A percentile compares a stretch with the other conserved stretches of the same genome.
phyloP scores from a whole-genome alignment of 2,888 invertebrate genomes.

The Lumbricus terrestris region DNA sequence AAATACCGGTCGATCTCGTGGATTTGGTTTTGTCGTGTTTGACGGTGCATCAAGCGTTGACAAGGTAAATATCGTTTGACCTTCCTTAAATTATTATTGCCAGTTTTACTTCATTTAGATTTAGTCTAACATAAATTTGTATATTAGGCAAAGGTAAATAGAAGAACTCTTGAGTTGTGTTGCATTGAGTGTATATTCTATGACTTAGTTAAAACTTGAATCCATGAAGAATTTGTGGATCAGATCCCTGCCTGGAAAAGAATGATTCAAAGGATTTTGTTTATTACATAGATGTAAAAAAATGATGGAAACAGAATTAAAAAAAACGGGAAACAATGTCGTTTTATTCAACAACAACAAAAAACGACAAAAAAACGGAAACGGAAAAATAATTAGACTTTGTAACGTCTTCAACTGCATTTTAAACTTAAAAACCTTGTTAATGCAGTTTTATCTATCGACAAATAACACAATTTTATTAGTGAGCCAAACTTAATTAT shows the following conservation, averaged over 20 bases:
- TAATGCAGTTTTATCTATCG: too few relatives aligned
- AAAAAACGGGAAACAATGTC: too few relatives aligned
- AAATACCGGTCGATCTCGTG: constrained; percentile 88
- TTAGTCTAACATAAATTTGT: background rate
- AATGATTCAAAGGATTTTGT: background rate
- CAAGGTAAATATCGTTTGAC: constrained; percentile 68
- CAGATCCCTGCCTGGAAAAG: background rate
- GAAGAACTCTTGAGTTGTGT: background rate
- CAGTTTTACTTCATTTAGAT: background rate
- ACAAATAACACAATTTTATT: too few relatives aligned
- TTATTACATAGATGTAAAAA: too few relatives aligned
- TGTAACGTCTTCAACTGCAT: too few relatives aligned
- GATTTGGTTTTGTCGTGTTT: constrained; percentile 96
- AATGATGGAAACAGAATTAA: too few relatives aligned
- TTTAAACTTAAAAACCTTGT: too few relatives aligned
- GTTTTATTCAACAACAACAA: too few relatives aligned
- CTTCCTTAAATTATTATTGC: background rate
- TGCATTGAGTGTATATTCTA: too few relatives aligned
- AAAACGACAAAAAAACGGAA: too few relatives aligned
- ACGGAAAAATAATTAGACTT: too few relatives aligned
- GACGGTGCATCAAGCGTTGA: constrained; percentile 83
- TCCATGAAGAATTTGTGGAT: background rate
- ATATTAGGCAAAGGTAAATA: background rate
- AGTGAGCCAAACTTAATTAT: too few relatives aligned
- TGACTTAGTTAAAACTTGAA: background rate